phyloP scores from a whole-genome alignment of 2,113 vertebrate genomes.

The Gadus macrocephalus region DNA sequence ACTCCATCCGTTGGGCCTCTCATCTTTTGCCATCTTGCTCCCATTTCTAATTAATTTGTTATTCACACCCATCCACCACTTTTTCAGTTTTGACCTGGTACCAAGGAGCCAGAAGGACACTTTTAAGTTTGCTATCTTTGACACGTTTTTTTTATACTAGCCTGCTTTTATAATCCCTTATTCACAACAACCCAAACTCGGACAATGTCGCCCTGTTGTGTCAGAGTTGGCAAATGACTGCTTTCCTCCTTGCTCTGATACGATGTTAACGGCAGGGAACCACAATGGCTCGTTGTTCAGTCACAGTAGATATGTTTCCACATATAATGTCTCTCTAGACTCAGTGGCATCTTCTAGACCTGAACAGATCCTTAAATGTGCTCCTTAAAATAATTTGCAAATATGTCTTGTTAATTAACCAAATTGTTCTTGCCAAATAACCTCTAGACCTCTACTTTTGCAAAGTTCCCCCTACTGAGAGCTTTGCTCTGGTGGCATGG shows the following conservation, averaged over 20 bases:
- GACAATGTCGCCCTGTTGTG: conserved; percentile 54
- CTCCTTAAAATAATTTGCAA: not conserved
- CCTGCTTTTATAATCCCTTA: conserved; percentile 31
- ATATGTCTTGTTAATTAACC: not conserved
- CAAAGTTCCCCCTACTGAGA: too few species aligned
- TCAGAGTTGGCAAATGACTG: conserved; percentile 61
- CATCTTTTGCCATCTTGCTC: conserved; percentile 70
- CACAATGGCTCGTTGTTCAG: conserved; percentile 41
- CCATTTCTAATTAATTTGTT: conserved; percentile 80
- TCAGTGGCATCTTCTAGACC: conserved; percentile 23
- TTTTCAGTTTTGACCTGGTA: conserved; percentile 37
- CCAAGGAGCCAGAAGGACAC: conserved; percentile 39
- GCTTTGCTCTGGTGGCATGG: too few species aligned
- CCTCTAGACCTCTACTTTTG: too few species aligned
- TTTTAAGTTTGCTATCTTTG: not conserved
- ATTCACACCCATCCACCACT: conserved; percentile 63
- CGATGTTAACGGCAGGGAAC: not conserved
- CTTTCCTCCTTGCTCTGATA: conserved; percentile 43
- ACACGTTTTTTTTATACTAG: conserved; percentile 5
- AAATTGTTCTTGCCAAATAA: too few species aligned
- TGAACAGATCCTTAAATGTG: not conserved
- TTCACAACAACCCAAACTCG: conserved; percentile 46
- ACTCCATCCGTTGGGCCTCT: conserved; percentile 58
- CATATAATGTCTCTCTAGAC: conserved; percentile 47
- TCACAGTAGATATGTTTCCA: conserved; percentile 34